Evolutionary conservation across 2,113 vertebrate species (phyloP).

Genomic region (Phoenicopterus ruber): DNA sequence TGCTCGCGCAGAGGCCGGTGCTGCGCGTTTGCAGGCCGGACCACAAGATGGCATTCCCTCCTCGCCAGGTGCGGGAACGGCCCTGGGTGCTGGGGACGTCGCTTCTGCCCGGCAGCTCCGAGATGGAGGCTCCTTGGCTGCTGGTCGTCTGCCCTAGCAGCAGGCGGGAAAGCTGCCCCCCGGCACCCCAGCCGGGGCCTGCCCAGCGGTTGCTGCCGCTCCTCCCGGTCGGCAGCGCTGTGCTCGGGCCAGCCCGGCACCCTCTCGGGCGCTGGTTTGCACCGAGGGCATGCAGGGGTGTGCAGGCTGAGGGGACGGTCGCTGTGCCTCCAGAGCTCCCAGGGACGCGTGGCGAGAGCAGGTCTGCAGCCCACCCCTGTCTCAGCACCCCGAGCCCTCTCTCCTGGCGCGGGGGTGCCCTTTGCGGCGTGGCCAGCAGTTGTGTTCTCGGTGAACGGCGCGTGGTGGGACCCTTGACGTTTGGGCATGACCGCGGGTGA

Average conservation of each 20-base stretch:
- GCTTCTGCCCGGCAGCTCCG: neutral
- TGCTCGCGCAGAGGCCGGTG: neutral
- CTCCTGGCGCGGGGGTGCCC: neutral
- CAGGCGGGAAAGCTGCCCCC: neutral
- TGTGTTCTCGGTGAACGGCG: accelerated
- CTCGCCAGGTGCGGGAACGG: neutral
- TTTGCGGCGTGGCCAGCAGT: accelerated
- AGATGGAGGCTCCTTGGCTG: neutral
- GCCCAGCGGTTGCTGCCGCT: neutral
- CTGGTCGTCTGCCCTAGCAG: neutral
- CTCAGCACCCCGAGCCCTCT: neutral
- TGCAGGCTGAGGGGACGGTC: neutral
- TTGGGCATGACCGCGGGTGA: accelerated
- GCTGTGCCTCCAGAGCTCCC: neutral
- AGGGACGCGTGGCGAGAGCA: accelerated
- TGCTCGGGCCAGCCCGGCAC: neutral
- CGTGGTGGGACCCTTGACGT: accelerated
- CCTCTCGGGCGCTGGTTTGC: neutral
- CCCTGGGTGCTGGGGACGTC: neutral
- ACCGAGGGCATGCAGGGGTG: too few species aligned
- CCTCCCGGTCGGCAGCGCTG: neutral
- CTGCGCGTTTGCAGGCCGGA: neutral
- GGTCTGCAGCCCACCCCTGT: accelerated
- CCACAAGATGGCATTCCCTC: conserved; percentile 60
- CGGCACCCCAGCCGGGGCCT: neutral